Evolutionary conservation across 2,113 vertebrate species (phyloP).

Genomic region (Alosa alosa): DNA sequence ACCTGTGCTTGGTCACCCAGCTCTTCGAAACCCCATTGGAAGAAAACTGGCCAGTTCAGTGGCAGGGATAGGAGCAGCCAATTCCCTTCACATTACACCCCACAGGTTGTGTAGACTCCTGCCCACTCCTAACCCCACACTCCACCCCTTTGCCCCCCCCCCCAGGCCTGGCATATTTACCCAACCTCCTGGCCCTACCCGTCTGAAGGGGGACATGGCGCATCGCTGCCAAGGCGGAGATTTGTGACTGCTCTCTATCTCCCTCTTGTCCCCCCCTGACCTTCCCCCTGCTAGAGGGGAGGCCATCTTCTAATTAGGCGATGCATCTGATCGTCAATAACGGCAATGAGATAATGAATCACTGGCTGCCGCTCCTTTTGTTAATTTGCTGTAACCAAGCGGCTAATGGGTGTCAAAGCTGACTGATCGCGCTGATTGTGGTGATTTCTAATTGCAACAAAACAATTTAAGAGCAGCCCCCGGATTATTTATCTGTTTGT

Average conservation of each 20-base stretch:
- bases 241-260: slow-evolving; percentile 53
- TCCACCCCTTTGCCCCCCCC: neutral
- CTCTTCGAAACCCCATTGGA: slow-evolving; percentile 10
- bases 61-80: neutral
- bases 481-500: slow-evolving; percentile 79
- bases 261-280: slow-evolving; percentile 77
- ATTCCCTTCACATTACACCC: neutral
- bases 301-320: slow-evolving; percentile 89
- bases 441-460: slow-evolving; percentile 90
- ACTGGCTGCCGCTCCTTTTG: slow-evolving; percentile 85
- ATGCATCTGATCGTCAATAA: slow-evolving; percentile 97
- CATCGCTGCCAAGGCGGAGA: slow-evolving; percentile 57
- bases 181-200: slow-evolving; percentile 22
- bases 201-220: slow-evolving; percentile 18
- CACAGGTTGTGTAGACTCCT: slow-evolving; percentile 27
- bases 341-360: slow-evolving; percentile 92
- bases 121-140: neutral
- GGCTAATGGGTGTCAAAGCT: slow-evolving; percentile 94
- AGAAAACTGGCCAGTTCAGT: neutral
- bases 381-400: slow-evolving; percentile 93
- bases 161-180: slow-evolving; percentile 33
- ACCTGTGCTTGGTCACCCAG: neutral
- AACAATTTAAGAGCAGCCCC: slow-evolving; percentile 84
- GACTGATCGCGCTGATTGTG: slow-evolving; percentile 91
- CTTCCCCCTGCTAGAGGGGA: slow-evolving; percentile 72